Evolutionary conservation across 2,113 vertebrate species (phyloP).

Genomic region (Muntiacus reevesi): DNA sequence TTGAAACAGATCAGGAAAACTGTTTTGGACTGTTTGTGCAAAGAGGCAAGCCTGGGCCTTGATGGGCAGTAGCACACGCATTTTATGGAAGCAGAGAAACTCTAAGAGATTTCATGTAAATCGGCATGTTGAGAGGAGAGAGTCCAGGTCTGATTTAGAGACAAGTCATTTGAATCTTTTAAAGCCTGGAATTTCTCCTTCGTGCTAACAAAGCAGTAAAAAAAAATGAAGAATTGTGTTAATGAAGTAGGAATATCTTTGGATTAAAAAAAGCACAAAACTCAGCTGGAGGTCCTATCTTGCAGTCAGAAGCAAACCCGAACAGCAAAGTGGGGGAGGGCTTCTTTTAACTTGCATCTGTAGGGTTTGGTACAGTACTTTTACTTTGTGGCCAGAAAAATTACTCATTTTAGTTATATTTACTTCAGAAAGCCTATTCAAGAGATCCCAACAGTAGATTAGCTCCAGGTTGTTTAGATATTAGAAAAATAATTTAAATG

Average conservation of each 20-base stretch:
- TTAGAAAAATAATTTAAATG: background rate
- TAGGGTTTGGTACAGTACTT: background rate
- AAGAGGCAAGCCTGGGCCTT: conserved; percentile 88
- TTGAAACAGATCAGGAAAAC: conserved; percentile 97
- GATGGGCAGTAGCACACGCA: conserved; percentile 87
- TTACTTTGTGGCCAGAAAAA: background rate
- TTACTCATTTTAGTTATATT: background rate
- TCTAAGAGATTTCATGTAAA: conserved; percentile 84
- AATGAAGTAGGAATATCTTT: conserved; percentile 71
- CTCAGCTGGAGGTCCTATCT: conserved; percentile 26
- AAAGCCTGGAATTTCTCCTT: conserved; percentile 75
- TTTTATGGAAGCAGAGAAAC: conserved; percentile 84
- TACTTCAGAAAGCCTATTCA: background rate
- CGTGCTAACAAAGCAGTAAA: conserved; percentile 57
- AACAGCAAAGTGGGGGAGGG: background rate
- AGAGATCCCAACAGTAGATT: background rate
- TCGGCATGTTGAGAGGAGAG: conserved; percentile 74
- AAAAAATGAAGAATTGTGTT: conserved; percentile 73
- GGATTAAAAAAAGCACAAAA: conserved; percentile 32
- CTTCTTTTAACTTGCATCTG: background rate
- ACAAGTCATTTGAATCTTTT: conserved; percentile 79
- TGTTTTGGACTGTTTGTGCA: conserved; percentile 94
- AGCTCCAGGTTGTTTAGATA: background rate
- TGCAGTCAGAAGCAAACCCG: background rate
- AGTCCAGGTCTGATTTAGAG: conserved; percentile 79